phyloP scores from a whole-genome alignment of 2,888 invertebrate genomes.

The Nesidiocoris tenuis region DNA sequence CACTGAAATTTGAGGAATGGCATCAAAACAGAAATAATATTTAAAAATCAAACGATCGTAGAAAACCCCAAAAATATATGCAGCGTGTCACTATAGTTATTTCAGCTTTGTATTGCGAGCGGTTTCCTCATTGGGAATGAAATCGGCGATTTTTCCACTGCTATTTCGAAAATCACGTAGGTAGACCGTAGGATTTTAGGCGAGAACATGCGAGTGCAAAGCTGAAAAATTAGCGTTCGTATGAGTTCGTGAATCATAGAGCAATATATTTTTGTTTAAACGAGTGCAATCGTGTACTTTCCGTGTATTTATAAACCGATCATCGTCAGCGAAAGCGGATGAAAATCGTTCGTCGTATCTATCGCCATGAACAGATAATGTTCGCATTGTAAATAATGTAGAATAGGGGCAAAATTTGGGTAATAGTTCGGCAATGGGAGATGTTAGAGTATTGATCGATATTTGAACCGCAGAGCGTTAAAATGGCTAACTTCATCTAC shows the following conservation, averaged over 20 bases:
- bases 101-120: no score
- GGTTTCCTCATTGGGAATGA: no score
- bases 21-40: no score
- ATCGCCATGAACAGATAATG: not conserved
- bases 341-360: not conserved
- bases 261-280: slow-evolving; percentile 36
- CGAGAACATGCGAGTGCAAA: not conserved
- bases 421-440: not conserved
- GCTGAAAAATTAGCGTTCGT: slow-evolving; percentile 1
- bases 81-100: no score
- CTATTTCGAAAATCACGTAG: no score
- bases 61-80: no score
- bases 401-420: not conserved
- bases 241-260: slow-evolving; percentile 27
- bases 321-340: not conserved
- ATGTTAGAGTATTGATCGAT: not conserved
- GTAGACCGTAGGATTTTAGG: no score
- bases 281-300: slow-evolving; percentile 35
- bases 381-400: not conserved
- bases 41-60: no score
- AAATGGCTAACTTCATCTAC: no score
- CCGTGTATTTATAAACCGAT: slow-evolving; percentile 23
- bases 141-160: no score
- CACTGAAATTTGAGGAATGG: no score
- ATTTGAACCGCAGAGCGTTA: no score